These are phyloP conservation scores for Cyprinodon tularosa DNA, from an alignment of 2,113 vertebrate genomes.

Conservation along the genomic window DNA sequence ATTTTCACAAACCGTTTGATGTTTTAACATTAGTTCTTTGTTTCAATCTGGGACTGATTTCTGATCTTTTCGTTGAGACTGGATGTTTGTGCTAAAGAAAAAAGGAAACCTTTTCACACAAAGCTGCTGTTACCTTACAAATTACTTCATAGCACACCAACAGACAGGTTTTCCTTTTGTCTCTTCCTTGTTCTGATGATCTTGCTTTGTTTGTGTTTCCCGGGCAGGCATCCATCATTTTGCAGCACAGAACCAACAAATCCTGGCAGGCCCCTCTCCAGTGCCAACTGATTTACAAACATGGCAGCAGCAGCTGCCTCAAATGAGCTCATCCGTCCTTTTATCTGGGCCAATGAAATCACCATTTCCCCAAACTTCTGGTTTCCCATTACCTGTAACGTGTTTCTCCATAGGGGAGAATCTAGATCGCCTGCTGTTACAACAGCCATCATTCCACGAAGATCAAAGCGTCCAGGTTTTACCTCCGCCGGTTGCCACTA, in stretches of 20 bases:
- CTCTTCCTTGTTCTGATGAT: too few species aligned
- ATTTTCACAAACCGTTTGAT: not conserved
- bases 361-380: not conserved
- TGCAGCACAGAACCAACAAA: constrained; percentile 19
- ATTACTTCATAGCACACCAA: too few species aligned
- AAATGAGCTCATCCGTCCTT: not conserved
- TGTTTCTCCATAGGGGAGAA: not conserved
- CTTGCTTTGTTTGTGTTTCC: too few species aligned
- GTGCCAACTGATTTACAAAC: not conserved
- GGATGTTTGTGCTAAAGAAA: too few species aligned
- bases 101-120: too few species aligned
- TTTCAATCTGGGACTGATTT: too few species aligned
- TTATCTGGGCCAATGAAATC: not conserved
- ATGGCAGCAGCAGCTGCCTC: constrained; percentile 7
- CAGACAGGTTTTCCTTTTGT: too few species aligned
- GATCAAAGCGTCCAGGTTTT: constrained; percentile 7
- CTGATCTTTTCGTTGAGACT: too few species aligned
- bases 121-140: too few species aligned
- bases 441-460: not conserved
- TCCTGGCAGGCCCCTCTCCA: constrained; percentile 11
- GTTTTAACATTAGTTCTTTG: not conserved
- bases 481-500: not conserved
- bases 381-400: not conserved
- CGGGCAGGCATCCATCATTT: constrained; percentile 24
- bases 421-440: constrained; percentile 7